These are phyloP conservation scores for Brachionus plicatilis DNA, from an alignment of 1,140 invertebrate genomes.

Conservation along the genomic window DNA sequence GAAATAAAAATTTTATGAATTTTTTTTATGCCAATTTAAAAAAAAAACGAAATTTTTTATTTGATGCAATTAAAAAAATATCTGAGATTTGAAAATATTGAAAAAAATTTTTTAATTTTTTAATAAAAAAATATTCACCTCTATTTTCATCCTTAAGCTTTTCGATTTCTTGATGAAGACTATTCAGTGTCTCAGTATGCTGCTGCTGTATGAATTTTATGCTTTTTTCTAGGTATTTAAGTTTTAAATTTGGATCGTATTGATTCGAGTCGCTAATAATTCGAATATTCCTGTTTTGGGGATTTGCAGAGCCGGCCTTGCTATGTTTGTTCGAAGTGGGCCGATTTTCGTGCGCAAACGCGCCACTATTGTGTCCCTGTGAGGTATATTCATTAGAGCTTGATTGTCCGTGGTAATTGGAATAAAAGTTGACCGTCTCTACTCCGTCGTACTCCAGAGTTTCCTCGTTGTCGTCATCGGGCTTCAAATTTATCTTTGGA, in stretches of 20 bases:
- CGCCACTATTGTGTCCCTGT: neutral
- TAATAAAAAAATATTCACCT: neutral
- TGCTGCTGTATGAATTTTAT: slow-evolving; percentile 35
- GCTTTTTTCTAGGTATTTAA: slow-evolving; percentile 37
- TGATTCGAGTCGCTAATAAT: neutral
- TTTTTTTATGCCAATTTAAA: too few relatives aligned
- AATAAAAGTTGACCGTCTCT: slow-evolving; percentile 24
- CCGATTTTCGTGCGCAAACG: neutral
- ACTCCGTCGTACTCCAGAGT: neutral
- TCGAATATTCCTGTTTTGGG: neutral
- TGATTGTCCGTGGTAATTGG: neutral
- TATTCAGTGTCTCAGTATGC: slow-evolving; percentile 29
- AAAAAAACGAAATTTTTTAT: neutral
- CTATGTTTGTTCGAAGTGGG: neutral
- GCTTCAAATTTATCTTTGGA: neutral
- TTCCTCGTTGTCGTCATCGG: slow-evolving; percentile 12
- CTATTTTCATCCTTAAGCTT: slow-evolving; percentile 34
- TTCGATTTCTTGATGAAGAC: slow-evolving; percentile 40
- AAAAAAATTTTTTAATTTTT: neutral
- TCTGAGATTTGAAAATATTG: neutral
- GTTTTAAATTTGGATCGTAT: slow-evolving; percentile 15
- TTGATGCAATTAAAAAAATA: neutral
- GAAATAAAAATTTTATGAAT: too few relatives aligned
- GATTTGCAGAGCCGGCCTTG: neutral
- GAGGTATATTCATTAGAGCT: neutral